phyloP scores from a whole-genome alignment of 2,797 vertebrate genomes.

The Mus minutoides region DNA sequence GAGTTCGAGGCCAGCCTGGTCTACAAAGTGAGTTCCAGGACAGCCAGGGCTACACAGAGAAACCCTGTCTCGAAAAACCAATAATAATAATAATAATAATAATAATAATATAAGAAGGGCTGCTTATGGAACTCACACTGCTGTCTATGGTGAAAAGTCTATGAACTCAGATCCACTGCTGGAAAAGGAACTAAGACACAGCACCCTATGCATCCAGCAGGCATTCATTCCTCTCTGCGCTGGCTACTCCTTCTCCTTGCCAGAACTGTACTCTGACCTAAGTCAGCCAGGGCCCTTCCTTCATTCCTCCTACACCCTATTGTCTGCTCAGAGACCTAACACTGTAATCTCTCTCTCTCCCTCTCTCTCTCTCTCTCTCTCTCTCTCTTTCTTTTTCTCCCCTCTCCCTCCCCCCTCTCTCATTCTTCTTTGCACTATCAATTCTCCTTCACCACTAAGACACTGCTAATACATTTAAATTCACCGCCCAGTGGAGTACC shows the following conservation, averaged over 20 bases:
- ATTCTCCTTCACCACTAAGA: neutral
- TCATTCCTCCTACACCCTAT: neutral
- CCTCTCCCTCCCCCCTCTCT: too few relatives aligned
- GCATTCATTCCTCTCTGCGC: neutral
- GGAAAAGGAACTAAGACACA: conserved; percentile 24
- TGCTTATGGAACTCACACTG: neutral
- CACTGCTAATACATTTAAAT: neutral
- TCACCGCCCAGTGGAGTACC: neutral
- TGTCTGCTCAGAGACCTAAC: neutral
- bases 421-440: neutral
- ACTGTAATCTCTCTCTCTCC: neutral
- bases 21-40: too few relatives aligned
- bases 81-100: too few relatives aligned
- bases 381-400: neutral
- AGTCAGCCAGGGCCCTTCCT: neutral
- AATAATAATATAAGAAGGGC: too few relatives aligned
- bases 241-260: neutral
- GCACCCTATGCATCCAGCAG: neutral
- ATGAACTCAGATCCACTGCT: neutral
- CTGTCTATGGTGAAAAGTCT: neutral
- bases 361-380: too few relatives aligned
- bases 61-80: too few relatives aligned
- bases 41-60: too few relatives aligned
- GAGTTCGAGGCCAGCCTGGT: too few relatives aligned
- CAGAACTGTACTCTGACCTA: neutral